Conservation (phyloP, 2,113 vertebrate species). For the Suncus etruscus region DNA sequence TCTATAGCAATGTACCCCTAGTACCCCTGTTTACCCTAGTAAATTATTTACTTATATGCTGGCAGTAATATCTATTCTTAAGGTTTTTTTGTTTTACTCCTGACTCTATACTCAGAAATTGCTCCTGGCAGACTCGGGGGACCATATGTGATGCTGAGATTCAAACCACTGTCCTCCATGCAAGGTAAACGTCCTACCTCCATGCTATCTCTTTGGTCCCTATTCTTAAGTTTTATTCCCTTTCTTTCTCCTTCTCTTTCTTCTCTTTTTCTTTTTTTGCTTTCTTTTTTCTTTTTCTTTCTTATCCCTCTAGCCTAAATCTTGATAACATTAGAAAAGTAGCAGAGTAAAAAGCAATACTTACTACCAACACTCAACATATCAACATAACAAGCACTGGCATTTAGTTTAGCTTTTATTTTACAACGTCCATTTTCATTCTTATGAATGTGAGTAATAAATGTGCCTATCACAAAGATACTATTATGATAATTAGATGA, state of each 20-base stretch:
- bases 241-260: not conserved
- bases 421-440: not conserved
- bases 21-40: no score
- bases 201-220: no score
- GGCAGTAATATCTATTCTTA: no score
- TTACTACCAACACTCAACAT: not conserved
- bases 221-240: not conserved
- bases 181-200: no score
- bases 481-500: not conserved
- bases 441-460: not conserved
- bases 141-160: no score
- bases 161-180: no score
- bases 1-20: no score
- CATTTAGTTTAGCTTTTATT: not conserved
- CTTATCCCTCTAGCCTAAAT: not conserved
- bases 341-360: not conserved
- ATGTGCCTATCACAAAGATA: not conserved
- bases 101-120: no score
- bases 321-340: not conserved
- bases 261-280: not conserved
- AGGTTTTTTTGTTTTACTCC: no score
- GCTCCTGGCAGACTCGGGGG: no score
- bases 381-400: not conserved
- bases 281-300: no score
- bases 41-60: no score